Evolutionary conservation across 2,113 vertebrate species (phyloP), one percentile per base, ranked within the genome.

Genomic region (Prolemur simus): DNA sequence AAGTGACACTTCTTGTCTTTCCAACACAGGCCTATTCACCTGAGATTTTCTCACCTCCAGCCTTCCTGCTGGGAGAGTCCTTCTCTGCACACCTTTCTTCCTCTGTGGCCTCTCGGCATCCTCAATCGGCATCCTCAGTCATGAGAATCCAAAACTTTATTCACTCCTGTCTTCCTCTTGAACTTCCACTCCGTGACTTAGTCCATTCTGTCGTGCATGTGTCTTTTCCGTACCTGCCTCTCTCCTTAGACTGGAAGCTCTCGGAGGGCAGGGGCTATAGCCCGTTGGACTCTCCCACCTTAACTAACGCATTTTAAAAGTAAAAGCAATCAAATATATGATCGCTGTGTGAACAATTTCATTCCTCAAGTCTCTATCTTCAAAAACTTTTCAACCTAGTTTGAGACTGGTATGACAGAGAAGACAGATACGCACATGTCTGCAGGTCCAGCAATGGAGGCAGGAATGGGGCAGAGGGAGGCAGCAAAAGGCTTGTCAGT

Each of bases 381-480:
- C 11, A 7, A n/a, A 92, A 69, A 66, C 3, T 4, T n/a, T 90
- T 47, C 71, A 54, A 6, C 49, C 58, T 81, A 2, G 6, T 81
- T 77, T 60, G 81, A 45, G 21, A 68, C 8, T 21, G 47, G 52
- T 37, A 74, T 21, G 27, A 60, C 6, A 12, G 32, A 78, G 37
- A 13, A 96, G 74, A 81, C 39, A 60, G 64, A 74, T 10, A 37
- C 2, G 15, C 37, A 42, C 12, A 49, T 29, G 8, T 0, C 6
- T 2, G 5, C 0, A 29, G 58, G 76, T 25, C 13, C 63, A 7
- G 1, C 0, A 12, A 29, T 1, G 39, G n/a, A 42, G 69, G 37
- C 1, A n/a, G 73, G 20, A 63, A 42, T 0, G 5, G n/a, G 21
- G 14, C 1, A 0, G 20, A 14, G 21, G 0, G 8, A 56, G 45